These are phyloP conservation scores for Lophius piscatorius DNA, from an alignment of 2,113 vertebrate species.

Conservation along the genomic window DNA sequence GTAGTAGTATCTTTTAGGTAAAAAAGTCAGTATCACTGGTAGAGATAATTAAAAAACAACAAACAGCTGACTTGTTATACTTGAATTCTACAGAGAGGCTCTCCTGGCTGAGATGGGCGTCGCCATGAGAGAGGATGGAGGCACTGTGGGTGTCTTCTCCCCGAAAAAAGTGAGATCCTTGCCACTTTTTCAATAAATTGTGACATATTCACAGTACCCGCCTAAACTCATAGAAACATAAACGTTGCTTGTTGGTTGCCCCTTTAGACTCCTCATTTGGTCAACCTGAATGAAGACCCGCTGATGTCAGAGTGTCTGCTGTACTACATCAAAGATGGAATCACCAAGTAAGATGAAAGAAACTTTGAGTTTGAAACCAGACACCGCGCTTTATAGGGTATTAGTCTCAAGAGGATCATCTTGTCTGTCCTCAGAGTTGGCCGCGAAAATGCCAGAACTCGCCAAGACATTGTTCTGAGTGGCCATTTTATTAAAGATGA, in stretches of 20 bases:
- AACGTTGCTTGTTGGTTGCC: not conserved
- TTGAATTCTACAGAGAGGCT: conserved; percentile 89
- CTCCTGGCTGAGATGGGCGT: conserved; percentile 98
- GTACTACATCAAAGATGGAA: conserved; percentile 98
- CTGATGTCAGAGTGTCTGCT: conserved; percentile 98
- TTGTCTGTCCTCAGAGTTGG: conserved; percentile 84
- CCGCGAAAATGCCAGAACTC: conserved; percentile 89
- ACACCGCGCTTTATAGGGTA: not conserved
- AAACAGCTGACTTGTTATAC: no score
- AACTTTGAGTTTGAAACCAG: not conserved
- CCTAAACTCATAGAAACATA: not conserved
- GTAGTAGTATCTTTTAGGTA: no score
- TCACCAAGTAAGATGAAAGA: conserved; percentile 86
- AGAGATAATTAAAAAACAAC: no score
- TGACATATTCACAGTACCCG: not conserved
- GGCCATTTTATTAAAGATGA: conserved; percentile 97
- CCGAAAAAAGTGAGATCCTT: conserved; percentile 90
- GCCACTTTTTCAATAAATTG: not conserved
- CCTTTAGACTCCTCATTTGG: conserved; percentile 91
- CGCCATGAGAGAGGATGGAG: conserved; percentile 97
- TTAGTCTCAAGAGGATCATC: not conserved
- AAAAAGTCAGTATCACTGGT: no score
- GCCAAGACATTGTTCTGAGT: conserved; percentile 97
- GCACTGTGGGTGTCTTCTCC: conserved; percentile 96
- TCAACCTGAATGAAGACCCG: conserved; percentile 96